phyloP scores from a whole-genome alignment of 1,140 invertebrate genomes.

The Drosophila bocki region DNA sequence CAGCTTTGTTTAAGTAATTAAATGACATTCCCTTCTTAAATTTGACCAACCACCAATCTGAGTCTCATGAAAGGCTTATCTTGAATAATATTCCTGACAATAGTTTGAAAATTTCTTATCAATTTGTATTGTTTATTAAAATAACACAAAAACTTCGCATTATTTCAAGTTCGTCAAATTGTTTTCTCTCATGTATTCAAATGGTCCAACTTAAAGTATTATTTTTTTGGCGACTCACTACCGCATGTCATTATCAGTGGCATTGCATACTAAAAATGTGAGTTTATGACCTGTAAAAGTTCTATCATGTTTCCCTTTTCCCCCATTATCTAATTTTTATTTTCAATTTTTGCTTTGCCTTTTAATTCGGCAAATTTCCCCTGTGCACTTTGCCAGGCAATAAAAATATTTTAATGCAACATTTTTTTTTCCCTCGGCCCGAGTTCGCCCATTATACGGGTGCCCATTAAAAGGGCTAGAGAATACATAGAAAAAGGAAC shows the following conservation, averaged over 20 bases:
- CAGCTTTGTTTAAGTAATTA: no score
- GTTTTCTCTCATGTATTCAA: background rate
- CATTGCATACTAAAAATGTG: slow-evolving; percentile 23
- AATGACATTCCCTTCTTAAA: no score
- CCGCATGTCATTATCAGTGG: slow-evolving; percentile 30
- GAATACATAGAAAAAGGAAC: slow-evolving; percentile 34
- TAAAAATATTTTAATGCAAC: slow-evolving; percentile 82
- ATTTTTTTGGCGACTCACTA: background rate
- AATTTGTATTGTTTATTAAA: background rate
- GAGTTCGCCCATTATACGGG: slow-evolving; percentile 32
- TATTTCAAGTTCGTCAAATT: background rate
- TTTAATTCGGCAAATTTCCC: slow-evolving; percentile 57
- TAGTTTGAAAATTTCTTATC: accelerated
- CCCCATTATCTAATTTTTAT: slow-evolving; percentile 72
- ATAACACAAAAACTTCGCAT: background rate
- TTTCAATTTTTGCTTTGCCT: slow-evolving; percentile 68
- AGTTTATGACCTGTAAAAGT: slow-evolving; percentile 68
- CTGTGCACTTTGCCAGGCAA: slow-evolving; percentile 54
- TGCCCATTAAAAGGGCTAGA: slow-evolving; percentile 69
- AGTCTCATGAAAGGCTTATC: background rate
- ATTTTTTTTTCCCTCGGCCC: slow-evolving; percentile 49
- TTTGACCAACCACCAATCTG: no score
- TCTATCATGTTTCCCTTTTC: slow-evolving; percentile 35
- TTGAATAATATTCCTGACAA: background rate
- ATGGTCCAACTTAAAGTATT: background rate